These are phyloP conservation scores for Oryzias celebensis DNA, from an alignment of 2,113 vertebrate genomes.

Conservation along the genomic window DNA sequence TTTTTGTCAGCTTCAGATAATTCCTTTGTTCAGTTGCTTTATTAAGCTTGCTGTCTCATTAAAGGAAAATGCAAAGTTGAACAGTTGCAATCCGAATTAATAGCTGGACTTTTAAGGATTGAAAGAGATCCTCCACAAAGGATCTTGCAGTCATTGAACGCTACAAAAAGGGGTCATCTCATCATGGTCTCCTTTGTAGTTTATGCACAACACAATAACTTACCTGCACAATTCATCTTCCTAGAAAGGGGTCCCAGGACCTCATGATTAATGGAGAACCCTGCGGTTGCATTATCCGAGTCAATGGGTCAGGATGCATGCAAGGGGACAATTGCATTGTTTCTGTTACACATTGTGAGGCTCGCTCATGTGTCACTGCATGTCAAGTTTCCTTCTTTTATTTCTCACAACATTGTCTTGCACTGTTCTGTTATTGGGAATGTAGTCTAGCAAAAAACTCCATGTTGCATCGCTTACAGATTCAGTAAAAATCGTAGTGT, in stretches of 20 bases:
- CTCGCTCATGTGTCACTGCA: neutral
- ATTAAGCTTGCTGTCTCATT: no score
- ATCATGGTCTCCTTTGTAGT: neutral
- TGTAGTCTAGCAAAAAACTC: no score
- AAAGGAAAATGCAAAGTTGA: no score
- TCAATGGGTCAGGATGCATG: neutral
- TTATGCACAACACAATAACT: neutral
- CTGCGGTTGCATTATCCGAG: neutral
- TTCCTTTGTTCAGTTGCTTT: no score
- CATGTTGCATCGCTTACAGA: no score
- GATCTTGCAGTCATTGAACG: no score
- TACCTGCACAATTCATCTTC: neutral
- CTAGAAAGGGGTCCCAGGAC: neutral
- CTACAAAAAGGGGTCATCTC: neutral
- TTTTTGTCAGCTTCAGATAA: no score
- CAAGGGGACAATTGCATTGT: neutral
- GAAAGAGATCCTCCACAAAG: no score
- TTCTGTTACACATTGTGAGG: neutral
- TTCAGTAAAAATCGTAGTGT: no score
- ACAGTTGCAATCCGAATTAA: no score
- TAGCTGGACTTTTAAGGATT: no score
- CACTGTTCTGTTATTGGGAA: no score
- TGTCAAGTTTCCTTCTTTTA: neutral
- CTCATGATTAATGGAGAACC: conserved; percentile 3
- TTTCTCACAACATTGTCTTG: neutral